Evolutionary conservation across 2,888 invertebrate genomes (phyloP), one percentile per base, ranked within the genome.

Genomic region (Alentia gelatinosa): DNA sequence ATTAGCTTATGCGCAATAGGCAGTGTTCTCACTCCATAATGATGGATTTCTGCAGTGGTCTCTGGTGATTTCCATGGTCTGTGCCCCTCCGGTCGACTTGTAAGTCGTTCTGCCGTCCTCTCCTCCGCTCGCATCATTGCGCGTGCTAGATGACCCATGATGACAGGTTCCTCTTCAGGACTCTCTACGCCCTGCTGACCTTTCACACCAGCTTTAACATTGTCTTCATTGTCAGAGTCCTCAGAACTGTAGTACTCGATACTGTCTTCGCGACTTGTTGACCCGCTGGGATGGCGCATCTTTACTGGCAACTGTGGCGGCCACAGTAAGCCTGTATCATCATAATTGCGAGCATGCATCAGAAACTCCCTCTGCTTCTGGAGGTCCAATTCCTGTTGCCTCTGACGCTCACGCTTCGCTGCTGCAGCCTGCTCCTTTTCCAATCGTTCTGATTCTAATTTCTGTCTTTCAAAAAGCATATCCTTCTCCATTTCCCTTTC

Each of bases 251-350:
- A 86, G 33, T 42, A 42, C 50, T 47, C 86, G 15, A 47, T 47
- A 30, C 86, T 50, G 47, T 86, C 86, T 23, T 86, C 86, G 30
- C 42, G 50, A 30, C 86, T 86, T 15, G 26, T 47, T 12, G 50
- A 47, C 0, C 50, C 50, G 33, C 47, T n/a, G 12, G 86, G 86
- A 19, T n/a, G 7, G 26, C 50, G 26, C 50, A 42, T 86, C 30
- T 50, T 42, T 4, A 42, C 19, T 47, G 86, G 86, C 23, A 79
- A 37, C 15, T 79, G 12, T 0, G 86, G 86, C 9, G 86, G 86
- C 86, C 86, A 86, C 30, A 86, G 33, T 33, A 86, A 86, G 1
- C 86, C 86, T 5, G 47, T 86, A 42, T 86, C 86, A n/a, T 86
- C 86, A 86, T 47, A 86, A 47, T 86, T 86, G 26, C 12, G 26